Evolutionary conservation across 1,140 invertebrate genomes (phyloP).

Genomic region (Brachionus asplanchnoidis): DNA sequence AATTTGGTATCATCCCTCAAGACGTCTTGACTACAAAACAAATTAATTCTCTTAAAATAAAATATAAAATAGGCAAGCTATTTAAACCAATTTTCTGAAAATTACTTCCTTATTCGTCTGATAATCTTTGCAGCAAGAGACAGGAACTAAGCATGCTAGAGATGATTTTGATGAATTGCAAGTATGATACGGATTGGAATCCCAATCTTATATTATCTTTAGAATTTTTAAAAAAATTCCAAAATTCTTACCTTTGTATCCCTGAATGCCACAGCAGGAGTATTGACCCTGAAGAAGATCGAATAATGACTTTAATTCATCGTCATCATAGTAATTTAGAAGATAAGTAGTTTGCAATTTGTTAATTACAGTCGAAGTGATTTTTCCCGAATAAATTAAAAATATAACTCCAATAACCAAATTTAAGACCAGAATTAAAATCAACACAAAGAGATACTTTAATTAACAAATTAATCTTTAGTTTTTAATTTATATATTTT

Average conservation of each 20-base stretch:
- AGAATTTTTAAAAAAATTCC: neutral
- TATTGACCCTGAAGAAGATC: constrained; percentile 26
- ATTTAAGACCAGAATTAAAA: neutral
- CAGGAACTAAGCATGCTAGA: neutral
- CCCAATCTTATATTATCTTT: neutral
- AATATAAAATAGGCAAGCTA: neutral
- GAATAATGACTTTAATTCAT: constrained; percentile 10
- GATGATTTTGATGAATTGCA: constrained; percentile 23
- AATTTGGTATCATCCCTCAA: neutral
- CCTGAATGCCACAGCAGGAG: constrained; percentile 32
- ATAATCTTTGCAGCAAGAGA: constrained; percentile 30
- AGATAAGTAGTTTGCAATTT: neutral
- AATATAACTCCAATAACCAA: constrained; percentile 27
- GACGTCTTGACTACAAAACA: constrained; percentile 31
- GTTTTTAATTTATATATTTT: neutral
- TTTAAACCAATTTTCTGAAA: neutral
- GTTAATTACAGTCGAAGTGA: neutral
- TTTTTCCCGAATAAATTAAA: constrained; percentile 38
- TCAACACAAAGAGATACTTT: neutral
- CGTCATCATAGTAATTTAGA: constrained; percentile 5
- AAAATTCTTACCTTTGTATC: neutral
- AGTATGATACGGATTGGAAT: constrained; percentile 5
- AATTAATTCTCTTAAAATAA: neutral
- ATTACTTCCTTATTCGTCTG: neutral
- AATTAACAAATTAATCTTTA: neutral